Percentiles rank a stretch among this genome's conserved stretches.
Conservation (phyloP, 2,113 vertebrate genomes). For the Aix galericulata region DNA sequence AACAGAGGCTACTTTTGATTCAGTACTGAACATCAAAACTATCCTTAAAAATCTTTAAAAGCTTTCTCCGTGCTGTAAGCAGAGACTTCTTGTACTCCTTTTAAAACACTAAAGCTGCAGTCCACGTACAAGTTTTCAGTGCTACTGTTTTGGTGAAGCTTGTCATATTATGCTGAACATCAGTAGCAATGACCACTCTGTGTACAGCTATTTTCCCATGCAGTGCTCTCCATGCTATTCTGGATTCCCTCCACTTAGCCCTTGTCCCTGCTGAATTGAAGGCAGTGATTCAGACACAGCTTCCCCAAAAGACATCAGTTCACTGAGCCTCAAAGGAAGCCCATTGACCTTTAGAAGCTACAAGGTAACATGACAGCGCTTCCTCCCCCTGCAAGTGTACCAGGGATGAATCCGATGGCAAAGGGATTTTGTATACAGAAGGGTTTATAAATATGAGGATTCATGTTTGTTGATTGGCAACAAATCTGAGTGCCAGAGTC, state of each 20-base stretch:
- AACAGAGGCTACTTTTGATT: background rate
- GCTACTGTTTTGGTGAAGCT: background rate
- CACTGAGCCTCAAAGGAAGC: background rate
- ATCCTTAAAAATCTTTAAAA: background rate
- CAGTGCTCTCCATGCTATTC: background rate
- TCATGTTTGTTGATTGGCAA: background rate
- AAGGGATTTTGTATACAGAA: background rate
- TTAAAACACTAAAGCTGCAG: background rate
- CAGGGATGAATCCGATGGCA: background rate
- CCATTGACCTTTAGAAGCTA: background rate
- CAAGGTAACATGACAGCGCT: background rate
- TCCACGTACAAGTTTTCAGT: background rate
- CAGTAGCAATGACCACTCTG: background rate
- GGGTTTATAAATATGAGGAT: background rate
- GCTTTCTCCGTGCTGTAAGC: background rate
- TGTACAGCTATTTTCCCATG: background rate
- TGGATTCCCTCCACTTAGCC: background rate
- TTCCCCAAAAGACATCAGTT: background rate
- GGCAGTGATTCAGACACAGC: constrained; percentile 1
- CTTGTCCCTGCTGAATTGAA: background rate
- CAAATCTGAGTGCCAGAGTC: background rate
- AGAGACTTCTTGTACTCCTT: background rate
- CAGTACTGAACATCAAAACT: background rate
- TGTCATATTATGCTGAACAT: background rate
- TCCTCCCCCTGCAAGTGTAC: background rate